These are phyloP conservation scores for Pelodiscus sinensis DNA, from an alignment of 2,113 vertebrate species.

Conservation along the genomic window DNA sequence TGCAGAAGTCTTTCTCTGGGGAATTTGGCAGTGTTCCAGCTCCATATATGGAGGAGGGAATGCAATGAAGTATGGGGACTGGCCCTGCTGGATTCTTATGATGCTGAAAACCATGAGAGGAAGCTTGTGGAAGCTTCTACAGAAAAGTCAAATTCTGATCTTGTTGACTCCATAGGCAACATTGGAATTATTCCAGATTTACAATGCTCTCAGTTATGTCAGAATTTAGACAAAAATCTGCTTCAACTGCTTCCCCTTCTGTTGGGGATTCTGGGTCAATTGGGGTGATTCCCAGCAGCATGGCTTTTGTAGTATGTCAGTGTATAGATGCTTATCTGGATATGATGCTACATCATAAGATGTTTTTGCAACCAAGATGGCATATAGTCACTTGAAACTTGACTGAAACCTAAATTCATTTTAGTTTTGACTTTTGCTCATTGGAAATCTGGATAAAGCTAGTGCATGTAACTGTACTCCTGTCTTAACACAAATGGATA, in stretches of 20 bases:
- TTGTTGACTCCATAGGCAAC: neutral
- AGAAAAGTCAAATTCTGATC: neutral
- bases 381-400: neutral
- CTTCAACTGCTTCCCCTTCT: neutral
- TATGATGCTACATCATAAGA: neutral
- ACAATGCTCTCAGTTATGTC: neutral
- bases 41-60: neutral
- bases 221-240: neutral
- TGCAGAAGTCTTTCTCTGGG: neutral
- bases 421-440: conserved; percentile 3
- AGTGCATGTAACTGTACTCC: neutral
- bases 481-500: conserved; percentile 16
- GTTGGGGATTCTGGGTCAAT: neutral
- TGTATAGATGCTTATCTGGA: conserved; percentile 21
- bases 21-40: neutral
- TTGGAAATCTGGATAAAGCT: neutral
- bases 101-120: neutral
- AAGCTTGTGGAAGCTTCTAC: neutral
- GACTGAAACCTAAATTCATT: neutral
- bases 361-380: conserved; percentile 14
- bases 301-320: neutral
- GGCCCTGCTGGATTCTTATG: neutral
- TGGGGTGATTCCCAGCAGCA: too few relatives aligned
- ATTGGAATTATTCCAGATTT: neutral
- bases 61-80: neutral